Percentiles rank a stretch among this genome's conserved stretches.
phyloP scores from a whole-genome alignment of 2,113 vertebrate species.

The Alexandromys fortis region DNA sequence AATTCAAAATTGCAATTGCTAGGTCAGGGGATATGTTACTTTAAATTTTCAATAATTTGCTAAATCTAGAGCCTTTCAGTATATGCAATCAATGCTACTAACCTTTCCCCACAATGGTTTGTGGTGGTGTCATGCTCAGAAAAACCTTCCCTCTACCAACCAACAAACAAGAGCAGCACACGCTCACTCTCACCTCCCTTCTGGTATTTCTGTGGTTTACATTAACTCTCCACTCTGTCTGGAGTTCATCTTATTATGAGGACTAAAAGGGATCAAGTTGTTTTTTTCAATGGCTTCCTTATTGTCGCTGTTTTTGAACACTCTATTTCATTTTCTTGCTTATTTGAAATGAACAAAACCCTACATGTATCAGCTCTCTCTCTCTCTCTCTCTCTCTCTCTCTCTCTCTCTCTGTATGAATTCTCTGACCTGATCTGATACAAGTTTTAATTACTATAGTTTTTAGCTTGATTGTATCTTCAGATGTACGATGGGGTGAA shows the following conservation, averaged over 20 bases:
- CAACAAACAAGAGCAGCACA: background rate
- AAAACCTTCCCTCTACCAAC: background rate
- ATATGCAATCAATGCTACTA: slow-evolving; percentile 8
- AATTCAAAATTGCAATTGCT: slow-evolving; percentile 57
- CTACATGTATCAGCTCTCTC: too few species aligned
- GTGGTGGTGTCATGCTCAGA: slow-evolving; percentile 31
- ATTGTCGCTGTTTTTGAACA: slow-evolving; percentile 64
- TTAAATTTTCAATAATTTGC: slow-evolving; percentile 56
- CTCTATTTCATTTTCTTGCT: slow-evolving; percentile 61
- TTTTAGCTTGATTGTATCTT: slow-evolving; percentile 16
- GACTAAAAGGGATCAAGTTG: slow-evolving; percentile 42
- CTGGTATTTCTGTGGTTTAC: slow-evolving; percentile 55
- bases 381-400: too few species aligned
- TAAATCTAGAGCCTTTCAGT: slow-evolving; percentile 63
- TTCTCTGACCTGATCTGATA: background rate
- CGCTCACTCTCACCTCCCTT: background rate
- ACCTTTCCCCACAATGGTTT: slow-evolving; percentile 41
- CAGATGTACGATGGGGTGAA: background rate
- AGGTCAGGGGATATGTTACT: slow-evolving; percentile 11
- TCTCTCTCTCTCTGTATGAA: background rate
- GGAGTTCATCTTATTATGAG: slow-evolving; percentile 64
- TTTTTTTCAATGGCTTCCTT: slow-evolving; percentile 22
- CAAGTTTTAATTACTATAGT: slow-evolving; percentile 4
- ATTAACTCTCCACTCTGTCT: slow-evolving; percentile 65
- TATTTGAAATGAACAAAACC: slow-evolving; percentile 62